These are phyloP conservation scores for Monopterus albus DNA, from an alignment of 2,113 vertebrate species.

Conservation along the genomic window DNA sequence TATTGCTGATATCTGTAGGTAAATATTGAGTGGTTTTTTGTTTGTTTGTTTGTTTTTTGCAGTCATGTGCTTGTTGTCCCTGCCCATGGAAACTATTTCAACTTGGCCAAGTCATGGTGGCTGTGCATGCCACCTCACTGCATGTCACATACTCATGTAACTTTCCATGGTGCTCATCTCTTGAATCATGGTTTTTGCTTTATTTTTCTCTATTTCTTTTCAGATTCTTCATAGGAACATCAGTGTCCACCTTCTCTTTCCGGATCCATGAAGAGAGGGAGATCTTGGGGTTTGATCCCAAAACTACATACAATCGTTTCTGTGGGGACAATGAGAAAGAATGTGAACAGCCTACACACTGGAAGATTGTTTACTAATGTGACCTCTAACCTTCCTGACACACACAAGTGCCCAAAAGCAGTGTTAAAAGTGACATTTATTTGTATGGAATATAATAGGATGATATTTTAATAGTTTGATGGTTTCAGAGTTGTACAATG, in stretches of 20 bases:
- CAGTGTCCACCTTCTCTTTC: constrained; percentile 98
- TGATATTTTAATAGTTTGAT: constrained; percentile 24
- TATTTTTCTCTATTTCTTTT: constrained; percentile 4
- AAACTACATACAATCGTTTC: constrained; percentile 95
- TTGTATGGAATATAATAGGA: constrained; percentile 14
- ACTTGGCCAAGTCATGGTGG: constrained; percentile 1
- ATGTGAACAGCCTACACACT: constrained; percentile 97
- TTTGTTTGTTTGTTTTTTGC: too few species aligned
- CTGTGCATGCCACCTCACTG: not conserved
- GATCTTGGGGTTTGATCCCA: constrained; percentile 93
- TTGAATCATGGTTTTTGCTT: too few species aligned
- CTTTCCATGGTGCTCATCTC: not conserved
- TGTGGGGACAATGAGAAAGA: constrained; percentile 91
- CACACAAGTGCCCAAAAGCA: constrained; percentile 66
- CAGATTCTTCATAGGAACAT: constrained; percentile 95
- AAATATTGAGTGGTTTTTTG: too few species aligned
- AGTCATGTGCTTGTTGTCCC: too few species aligned
- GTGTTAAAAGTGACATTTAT: constrained; percentile 44
- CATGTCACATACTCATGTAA: not conserved
- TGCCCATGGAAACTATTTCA: constrained; percentile 3
- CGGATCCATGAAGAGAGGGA: constrained; percentile 97
- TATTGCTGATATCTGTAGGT: too few species aligned
- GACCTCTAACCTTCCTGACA: not conserved
- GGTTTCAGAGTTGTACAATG: constrained; percentile 49
- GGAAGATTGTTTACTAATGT: constrained; percentile 92